Conservation (phyloP, 2,888 invertebrate genomes). For the Dicyrtoma fusca region DNA sequence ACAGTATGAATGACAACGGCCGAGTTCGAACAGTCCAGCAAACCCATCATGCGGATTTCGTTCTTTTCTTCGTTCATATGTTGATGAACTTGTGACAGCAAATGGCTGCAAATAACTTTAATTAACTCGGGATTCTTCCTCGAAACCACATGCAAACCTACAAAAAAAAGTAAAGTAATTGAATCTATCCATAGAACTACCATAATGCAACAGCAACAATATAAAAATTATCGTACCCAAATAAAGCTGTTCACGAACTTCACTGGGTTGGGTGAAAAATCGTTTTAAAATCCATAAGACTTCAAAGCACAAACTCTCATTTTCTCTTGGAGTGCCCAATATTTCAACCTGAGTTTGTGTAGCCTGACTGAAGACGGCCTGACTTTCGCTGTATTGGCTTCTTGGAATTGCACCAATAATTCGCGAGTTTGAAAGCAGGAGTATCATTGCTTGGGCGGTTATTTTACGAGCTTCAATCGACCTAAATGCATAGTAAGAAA, state of each 20-base stretch:
- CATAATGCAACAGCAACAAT: too few relatives aligned
- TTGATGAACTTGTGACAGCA: slow-evolving; percentile 40
- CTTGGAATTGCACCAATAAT: slow-evolving; percentile 46
- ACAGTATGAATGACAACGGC: slow-evolving; percentile 13
- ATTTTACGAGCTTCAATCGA: slow-evolving; percentile 49
- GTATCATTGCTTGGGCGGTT: slow-evolving; percentile 45
- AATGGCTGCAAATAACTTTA: slow-evolving; percentile 46
- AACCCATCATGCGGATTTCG: slow-evolving; percentile 7
- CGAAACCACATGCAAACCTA: slow-evolving; percentile 47
- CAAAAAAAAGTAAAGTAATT: neutral
- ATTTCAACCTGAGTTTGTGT: slow-evolving; percentile 38
- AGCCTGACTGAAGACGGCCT: slow-evolving; percentile 26
- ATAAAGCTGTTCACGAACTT: slow-evolving; percentile 51
- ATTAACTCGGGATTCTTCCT: slow-evolving; percentile 49
- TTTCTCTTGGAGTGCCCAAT: slow-evolving; percentile 35
- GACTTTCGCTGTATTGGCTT: slow-evolving; percentile 51
- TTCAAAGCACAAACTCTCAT: slow-evolving; percentile 50
- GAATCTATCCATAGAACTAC: too few relatives aligned
- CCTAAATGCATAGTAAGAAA: slow-evolving; percentile 39
- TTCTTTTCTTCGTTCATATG: slow-evolving; percentile 32
- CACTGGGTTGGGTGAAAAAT: slow-evolving; percentile 48
- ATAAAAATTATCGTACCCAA: slow-evolving; percentile 49
- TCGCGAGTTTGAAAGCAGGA: slow-evolving; percentile 48
- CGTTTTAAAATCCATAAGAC: slow-evolving; percentile 46
- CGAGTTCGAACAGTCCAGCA: slow-evolving; percentile 28